phyloP scores from a whole-genome alignment of 2,888 invertebrate genomes.

The Abrostola tripartita region DNA sequence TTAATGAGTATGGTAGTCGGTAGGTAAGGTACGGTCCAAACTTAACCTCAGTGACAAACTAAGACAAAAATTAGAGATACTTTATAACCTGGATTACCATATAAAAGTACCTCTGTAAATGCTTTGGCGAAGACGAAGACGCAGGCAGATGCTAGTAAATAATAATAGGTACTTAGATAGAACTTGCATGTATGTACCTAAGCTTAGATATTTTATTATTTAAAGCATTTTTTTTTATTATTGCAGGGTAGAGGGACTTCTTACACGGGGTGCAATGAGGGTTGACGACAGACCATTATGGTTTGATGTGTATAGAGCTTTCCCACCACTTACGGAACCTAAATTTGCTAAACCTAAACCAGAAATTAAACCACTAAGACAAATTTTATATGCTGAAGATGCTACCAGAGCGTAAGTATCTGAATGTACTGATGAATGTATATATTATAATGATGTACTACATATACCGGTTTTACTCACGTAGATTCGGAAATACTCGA shows the following conservation, averaged over 20 bases:
- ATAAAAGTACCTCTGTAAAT: no score
- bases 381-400: slow-evolving; percentile 96
- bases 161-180: no score
- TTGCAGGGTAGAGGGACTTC: slow-evolving; percentile 92
- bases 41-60: no score
- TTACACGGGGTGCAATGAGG: slow-evolving; percentile 93
- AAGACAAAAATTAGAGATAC: no score
- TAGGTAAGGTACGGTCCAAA: no score
- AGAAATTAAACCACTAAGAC: slow-evolving; percentile 87
- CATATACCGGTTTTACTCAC: not conserved
- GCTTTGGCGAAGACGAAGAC: no score
- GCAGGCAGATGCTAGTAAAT: no score
- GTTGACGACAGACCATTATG: slow-evolving; percentile 96
- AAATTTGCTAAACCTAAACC: slow-evolving; percentile 91
- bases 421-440: not conserved
- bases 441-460: not conserved
- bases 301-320: slow-evolving; percentile 96
- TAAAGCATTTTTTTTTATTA: not conserved
- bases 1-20: no score
- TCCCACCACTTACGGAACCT: slow-evolving; percentile 96
- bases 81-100: no score
- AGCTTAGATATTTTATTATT: not conserved
- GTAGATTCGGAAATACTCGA: no score
- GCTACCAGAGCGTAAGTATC: slow-evolving; percentile 92
- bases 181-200: not conserved